Conservation (phyloP, 1,140 invertebrate genomes). For the Eufriesea mexicana region DNA sequence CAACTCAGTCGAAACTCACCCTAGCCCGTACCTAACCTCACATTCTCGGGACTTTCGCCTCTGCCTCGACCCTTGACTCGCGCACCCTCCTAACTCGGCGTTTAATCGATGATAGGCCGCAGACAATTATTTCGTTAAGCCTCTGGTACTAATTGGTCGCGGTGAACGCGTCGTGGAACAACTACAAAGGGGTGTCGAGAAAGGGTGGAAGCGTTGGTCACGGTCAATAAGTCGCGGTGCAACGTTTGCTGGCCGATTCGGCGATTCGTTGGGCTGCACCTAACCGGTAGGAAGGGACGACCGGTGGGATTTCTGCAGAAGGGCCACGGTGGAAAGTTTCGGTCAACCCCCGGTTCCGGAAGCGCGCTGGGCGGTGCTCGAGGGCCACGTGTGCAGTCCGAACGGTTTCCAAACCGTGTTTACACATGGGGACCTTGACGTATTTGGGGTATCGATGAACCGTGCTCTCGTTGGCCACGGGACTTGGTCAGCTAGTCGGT, state of each 20-base stretch:
- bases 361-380: not conserved
- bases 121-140: slow-evolving; percentile 60
- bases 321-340: not conserved
- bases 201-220: slow-evolving; percentile 51
- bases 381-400: not conserved
- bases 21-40: too few relatives aligned
- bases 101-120: slow-evolving; percentile 37
- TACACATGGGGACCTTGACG: not conserved
- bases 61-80: not conserved
- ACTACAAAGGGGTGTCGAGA: slow-evolving; percentile 50
- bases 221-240: slow-evolving; percentile 60
- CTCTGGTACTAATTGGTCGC: slow-evolving; percentile 59
- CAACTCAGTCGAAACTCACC: too few relatives aligned
- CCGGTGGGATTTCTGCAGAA: slow-evolving; percentile 24
- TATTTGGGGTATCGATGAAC: not conserved
- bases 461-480: too few relatives aligned
- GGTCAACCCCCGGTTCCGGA: not conserved
- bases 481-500: too few relatives aligned
- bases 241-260: not conserved
- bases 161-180: slow-evolving; percentile 46
- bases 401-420: too few relatives aligned
- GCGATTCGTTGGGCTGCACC: slow-evolving; percentile 23
- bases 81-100: not conserved
- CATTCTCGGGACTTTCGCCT: too few relatives aligned
- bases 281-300: slow-evolving; percentile 24